These are phyloP conservation scores for Drosophila sordidapex DNA, from an alignment of 2,888 invertebrate species.

Conservation along the genomic window DNA sequence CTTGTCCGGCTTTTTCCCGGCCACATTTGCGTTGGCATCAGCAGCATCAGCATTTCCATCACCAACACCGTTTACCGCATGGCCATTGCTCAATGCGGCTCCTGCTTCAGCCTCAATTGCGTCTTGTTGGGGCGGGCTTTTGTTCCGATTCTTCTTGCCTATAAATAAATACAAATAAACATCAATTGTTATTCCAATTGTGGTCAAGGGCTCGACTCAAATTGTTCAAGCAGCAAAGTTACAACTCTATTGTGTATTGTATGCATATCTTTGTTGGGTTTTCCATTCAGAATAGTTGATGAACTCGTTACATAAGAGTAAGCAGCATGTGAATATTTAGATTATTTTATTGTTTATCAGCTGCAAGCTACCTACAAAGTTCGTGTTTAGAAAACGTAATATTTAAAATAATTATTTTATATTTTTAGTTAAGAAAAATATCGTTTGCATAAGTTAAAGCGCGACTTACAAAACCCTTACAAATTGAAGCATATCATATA, in stretches of 20 bases:
- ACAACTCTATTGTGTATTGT: conserved; percentile 4
- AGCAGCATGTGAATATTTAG: neutral
- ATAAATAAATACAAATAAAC: conserved; percentile 7
- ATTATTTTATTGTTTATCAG: conserved; percentile 4
- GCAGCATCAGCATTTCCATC: conserved; percentile 19
- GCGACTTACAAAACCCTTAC: neutral
- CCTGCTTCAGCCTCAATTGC: conserved; percentile 26
- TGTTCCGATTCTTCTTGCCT: conserved; percentile 77
- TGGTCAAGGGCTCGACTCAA: conserved; percentile 14
- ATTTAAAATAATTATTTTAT: neutral
- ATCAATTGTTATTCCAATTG: conserved; percentile 32
- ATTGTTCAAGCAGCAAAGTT: neutral
- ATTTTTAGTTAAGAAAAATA: neutral
- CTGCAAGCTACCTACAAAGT: neutral
- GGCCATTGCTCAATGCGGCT: conserved; percentile 75
- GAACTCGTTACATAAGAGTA: conserved; percentile 4
- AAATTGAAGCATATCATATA: neutral
- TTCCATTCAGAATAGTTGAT: conserved; percentile 1
- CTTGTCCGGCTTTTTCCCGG: conserved; percentile 28
- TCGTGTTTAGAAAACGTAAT: neutral
- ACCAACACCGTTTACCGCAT: conserved; percentile 54
- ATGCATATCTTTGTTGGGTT: neutral
- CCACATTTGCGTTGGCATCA: conserved; percentile 70
- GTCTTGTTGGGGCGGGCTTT: conserved; percentile 61
- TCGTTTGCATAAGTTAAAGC: neutral